Evolutionary conservation across 2,113 vertebrate genomes (phyloP), one percentile per base, ranked within the genome.

Genomic region (Regulus satrapa): DNA sequence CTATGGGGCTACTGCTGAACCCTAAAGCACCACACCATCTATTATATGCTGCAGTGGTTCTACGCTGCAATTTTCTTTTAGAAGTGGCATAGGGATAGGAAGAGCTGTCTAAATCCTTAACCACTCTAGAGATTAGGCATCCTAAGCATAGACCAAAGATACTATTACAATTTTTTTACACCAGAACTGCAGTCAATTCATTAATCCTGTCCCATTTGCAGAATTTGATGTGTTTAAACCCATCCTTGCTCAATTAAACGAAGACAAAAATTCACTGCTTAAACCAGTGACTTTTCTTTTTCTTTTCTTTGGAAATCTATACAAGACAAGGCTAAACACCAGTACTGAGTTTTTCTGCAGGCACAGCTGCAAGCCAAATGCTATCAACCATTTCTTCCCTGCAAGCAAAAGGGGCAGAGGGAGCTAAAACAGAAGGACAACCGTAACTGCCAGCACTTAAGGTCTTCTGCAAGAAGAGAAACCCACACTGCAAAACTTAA

Each of bases 311-410:
- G 48, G 32, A 89, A 69, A 80, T 23, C 40, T 18, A 69, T 31
- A 51, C 24, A 76, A 73, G 92, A 58, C 14, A 58, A 62, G 14
- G 28, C 58, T 31, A 75, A 84, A 91, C 4, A 25, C 38, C 49
- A 73, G 29, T 46, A 63, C 24, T 12, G 38, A 45, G 28, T 24
- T 62, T 58, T 87, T 76, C 81, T 79, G 43, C 49, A 88, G 63
- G 38, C 85, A 88, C 59, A 77, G 78, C 78, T 66, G 32, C 79
- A 80, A 95, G 58, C 55, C 80, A 62, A 88, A 92, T 9, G 10
- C 80, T 92, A 66, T 52, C 75, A 91, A 51, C 36, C 41, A 8
- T 46, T 74, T 83, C 41, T 63, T 66, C 58, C 40, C 62, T 9
- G 1, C 2, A 13, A 85, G 59, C 15, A 91, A 84, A 52, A 19